Evolutionary conservation across 2,797 vertebrate genomes (phyloP).

Genomic region (Acanthis flammea): DNA sequence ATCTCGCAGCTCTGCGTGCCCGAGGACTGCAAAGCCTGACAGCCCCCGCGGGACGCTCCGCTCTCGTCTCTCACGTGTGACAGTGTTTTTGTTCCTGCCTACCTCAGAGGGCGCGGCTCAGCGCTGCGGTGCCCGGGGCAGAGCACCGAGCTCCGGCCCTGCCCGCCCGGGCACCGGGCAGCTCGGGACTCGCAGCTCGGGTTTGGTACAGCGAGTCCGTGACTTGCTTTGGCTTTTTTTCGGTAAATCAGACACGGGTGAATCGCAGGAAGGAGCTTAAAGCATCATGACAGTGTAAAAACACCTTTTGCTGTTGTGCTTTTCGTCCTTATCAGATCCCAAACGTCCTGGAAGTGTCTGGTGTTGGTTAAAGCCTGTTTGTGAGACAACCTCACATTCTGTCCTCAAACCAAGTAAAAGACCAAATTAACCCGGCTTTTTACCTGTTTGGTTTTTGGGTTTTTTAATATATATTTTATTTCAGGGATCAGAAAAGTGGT

Average conservation of each 20-base stretch:
- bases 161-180: neutral
- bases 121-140: conserved; percentile 70
- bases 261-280: neutral
- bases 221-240: conserved; percentile 40
- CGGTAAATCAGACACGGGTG: neutral
- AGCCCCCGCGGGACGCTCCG: neutral
- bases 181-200: neutral
- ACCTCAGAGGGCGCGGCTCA: conserved; percentile 79
- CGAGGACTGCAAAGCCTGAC: conserved; percentile 85
- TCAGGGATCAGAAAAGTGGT: neutral
- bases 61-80: neutral
- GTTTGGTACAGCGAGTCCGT: neutral
- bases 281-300: neutral
- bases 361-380: neutral
- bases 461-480: neutral
- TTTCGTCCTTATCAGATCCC: conserved; percentile 8
- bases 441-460: neutral
- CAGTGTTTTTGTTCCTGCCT: conserved; percentile 72
- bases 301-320: neutral
- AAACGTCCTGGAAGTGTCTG: neutral
- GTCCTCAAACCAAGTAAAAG: neutral
- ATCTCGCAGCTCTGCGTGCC: conserved; percentile 86
- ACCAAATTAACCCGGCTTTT: neutral
- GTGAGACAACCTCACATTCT: neutral
- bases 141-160: conserved; percentile 62